These are phyloP conservation scores for Proisotoma minuta DNA, from an alignment of 2,888 invertebrate species.

Conservation along the genomic window DNA sequence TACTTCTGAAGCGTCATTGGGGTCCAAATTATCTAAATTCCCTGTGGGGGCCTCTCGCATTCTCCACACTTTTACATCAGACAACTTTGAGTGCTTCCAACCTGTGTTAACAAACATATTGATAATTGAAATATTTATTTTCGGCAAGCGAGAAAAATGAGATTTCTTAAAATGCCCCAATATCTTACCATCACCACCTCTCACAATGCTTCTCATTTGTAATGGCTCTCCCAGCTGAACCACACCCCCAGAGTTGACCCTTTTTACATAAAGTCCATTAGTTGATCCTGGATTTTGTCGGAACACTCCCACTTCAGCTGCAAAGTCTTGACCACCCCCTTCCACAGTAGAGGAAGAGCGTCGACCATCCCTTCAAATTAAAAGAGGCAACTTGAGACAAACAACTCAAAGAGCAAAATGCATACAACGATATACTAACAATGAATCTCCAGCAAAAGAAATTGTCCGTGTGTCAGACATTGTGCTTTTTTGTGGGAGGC, in stretches of 20 bases:
- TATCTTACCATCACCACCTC: constrained; percentile 45
- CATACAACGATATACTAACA: not conserved
- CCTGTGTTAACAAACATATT: constrained; percentile 21
- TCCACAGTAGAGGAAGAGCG: constrained; percentile 44
- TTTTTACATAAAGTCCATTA: constrained; percentile 42
- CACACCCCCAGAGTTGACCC: constrained; percentile 46
- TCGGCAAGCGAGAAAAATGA: too few species aligned
- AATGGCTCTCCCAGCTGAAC: constrained; percentile 45
- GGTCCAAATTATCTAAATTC: constrained; percentile 36
- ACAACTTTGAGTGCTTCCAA: constrained; percentile 42
- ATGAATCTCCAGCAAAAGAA: constrained; percentile 44
- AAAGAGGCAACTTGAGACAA: not conserved
- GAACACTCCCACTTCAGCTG: constrained; percentile 46
- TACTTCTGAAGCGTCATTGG: constrained; percentile 45
- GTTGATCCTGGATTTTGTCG: constrained; percentile 42
- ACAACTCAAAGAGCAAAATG: not conserved
- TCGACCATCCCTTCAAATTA: constrained; percentile 30
- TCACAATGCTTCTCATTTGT: constrained; percentile 44
- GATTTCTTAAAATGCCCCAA: too few species aligned
- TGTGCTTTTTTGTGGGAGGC: constrained; percentile 41
- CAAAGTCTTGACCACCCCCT: constrained; percentile 45
- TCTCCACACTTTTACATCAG: constrained; percentile 47
- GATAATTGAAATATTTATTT: not conserved
- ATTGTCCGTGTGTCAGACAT: constrained; percentile 42
- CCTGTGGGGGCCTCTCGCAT: constrained; percentile 35